Base-by-base conservation (phyloP, 2,113 vertebrate genomes). In the Cyrtonyx montezumae region DNA sequence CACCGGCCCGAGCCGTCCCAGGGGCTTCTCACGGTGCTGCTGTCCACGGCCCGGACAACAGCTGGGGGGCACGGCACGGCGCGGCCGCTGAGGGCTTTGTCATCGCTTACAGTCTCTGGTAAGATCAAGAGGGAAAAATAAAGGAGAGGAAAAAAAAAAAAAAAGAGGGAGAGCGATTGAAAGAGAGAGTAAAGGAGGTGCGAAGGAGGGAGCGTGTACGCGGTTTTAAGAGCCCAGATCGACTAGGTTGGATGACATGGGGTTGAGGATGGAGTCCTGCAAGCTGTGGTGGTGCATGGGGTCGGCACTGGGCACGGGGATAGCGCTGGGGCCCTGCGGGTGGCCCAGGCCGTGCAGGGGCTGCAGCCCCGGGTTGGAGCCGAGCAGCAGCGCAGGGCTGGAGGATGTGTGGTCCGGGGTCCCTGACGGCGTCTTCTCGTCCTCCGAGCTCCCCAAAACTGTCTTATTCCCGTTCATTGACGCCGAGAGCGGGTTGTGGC, bases 231-330 rank as follows among this genome's bases (percentile, higher is more conserved):
- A 99, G 97, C 99, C 99, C 61, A 99, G 98, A 97, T 99, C 99
- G 93, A 99, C 99, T 91, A 99, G 96, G 95, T 99, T 99, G 91
- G 99, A 99, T 55, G 99, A 99, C 99, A 99, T 99, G 95, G 99
- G 98, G 98, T 99, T 99, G 97, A 99, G 99, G 97, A 99, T 99
- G 96, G 98, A 98, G 98, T 99, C 99, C 96, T 99, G 99, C 98
- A 99, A 97, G 81, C 98, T 97, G 96, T 99, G 99, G 91, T 99
- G 99, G 95, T 99, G 99, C 98, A 99, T 97, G 36, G 98, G 98
- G 93, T 99, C 99, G 13, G 97, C 89, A n/a, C 98, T 98, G 28
- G 99, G 98, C 76, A 99, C 99, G 8, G 99, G 99, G 89, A 99
- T 98, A 48, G 99, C 99, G 92, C 99, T 99, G 90, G 99, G 99